Evolutionary conservation across 2,113 vertebrate species (phyloP), one percentile per base, ranked within the genome.

Genomic region (Suncus etruscus): DNA sequence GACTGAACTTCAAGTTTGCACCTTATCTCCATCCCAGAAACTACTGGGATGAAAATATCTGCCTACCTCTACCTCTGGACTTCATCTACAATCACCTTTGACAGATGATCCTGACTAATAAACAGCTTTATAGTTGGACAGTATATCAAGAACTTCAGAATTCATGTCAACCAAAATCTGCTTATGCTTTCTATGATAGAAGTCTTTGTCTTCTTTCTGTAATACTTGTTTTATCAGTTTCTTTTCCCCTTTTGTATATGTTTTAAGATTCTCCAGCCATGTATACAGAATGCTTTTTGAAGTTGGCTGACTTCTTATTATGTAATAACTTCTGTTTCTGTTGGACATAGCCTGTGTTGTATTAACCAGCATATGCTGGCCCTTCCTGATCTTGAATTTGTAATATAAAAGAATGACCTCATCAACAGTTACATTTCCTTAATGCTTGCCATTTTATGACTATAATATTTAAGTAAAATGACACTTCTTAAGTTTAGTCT

Each of bases 381-480:
- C 97, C 98, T 98, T 97, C 98, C 98, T 0, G 98, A 98, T 95
- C 98, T 98, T 99, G 98, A 97, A 99, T 98, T 98, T 99, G 98
- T 99, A 98, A 97, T 99, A 98, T 98, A 99, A 99, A 97, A 99
- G 98, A 98, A 99, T 97, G 98, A 99, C 98, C 97, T 99, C 99
- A 94, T 98, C 98, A 94, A 99, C 98, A 97, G 4, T 54, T 15
- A 54, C 18, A 54, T 54, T 99, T 95, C 98, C 99, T 94, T 98
- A 98, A 73, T 98, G 98, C 90, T 98, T 99, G 93, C 99, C 99
- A 87, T 81, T 96, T 66, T 99, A 1, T 98, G 96, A 11, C 95
- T 95, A 47, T 97, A 97, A 92, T 99, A 98, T 76, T 98, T 80
- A 98, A 98, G 96, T 98, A 98, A 84, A 99, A 98, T 6, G 98